These are phyloP conservation scores for Liopterus haemorrhoidalis DNA, from an alignment of 2,888 invertebrate genomes.

Conservation along the genomic window DNA sequence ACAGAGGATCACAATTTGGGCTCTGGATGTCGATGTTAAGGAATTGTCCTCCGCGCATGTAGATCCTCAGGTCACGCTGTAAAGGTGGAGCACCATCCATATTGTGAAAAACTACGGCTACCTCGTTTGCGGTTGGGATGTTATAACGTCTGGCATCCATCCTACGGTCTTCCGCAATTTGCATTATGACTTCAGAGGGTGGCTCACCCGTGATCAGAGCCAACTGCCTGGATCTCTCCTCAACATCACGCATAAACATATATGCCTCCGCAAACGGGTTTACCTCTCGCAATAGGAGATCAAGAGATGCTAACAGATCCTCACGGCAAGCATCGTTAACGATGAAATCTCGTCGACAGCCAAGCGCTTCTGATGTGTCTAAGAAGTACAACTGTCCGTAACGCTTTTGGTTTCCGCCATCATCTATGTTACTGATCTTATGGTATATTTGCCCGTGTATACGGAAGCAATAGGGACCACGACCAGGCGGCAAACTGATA, in stretches of 20 bases:
- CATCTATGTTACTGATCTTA: too few species aligned
- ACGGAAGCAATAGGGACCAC: too few species aligned
- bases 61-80: conserved; percentile 1
- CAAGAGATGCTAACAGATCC: not conserved
- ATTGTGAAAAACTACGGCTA: conserved; percentile 3
- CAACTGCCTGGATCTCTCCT: conserved; percentile 26
- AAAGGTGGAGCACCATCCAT: not conserved
- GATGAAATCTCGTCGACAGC: not conserved
- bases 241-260: conserved; percentile 1
- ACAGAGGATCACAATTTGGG: conserved; percentile 8
- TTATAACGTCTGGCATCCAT: too few species aligned
- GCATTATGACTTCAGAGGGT: too few species aligned
- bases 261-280: not conserved
- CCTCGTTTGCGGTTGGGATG: conserved; percentile 25
- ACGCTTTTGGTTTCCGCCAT: too few species aligned
- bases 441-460: too few species aligned
- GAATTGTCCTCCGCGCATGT: not conserved
- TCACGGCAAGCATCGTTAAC: not conserved
- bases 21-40: conserved; percentile 13
- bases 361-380: not conserved
- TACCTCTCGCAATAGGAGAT: not conserved
- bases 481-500: too few species aligned
- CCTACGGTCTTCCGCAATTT: too few species aligned
- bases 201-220: too few species aligned
- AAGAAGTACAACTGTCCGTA: conserved; percentile 62